Evolutionary conservation across 2,113 vertebrate species (phyloP).

Genomic region (Ibidorhyncha struthersii): DNA sequence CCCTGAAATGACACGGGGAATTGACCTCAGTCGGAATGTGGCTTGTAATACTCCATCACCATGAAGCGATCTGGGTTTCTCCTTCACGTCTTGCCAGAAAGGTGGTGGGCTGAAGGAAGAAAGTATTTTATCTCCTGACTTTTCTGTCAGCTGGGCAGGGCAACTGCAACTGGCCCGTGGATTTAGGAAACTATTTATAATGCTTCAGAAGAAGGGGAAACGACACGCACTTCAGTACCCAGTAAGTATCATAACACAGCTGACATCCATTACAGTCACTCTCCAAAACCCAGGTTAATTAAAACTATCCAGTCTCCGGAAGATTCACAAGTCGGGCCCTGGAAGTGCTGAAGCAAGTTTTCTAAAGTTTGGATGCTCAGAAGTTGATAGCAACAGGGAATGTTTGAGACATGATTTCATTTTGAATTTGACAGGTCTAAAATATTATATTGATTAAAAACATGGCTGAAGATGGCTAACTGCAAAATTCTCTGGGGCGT

Average conservation of each 20-base stretch:
- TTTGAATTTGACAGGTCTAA: background rate
- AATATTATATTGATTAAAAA: background rate
- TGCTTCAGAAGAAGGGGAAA: background rate
- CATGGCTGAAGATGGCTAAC: background rate
- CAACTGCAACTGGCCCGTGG: accelerated
- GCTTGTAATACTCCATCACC: background rate
- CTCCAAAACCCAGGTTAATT: background rate
- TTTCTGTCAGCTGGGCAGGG: background rate
- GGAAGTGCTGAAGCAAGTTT: background rate
- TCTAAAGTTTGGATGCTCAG: background rate
- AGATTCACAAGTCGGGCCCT: background rate
- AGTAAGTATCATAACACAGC: background rate
- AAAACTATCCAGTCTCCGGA: background rate
- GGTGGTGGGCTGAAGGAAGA: background rate
- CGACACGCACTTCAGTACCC: background rate
- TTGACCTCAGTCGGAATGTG: background rate
- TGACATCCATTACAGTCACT: background rate
- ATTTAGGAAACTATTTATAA: background rate
- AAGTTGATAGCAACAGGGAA: background rate
- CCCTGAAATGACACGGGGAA: background rate
- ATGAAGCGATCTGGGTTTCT: background rate
- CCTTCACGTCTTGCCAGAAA: background rate
- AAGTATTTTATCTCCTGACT: background rate
- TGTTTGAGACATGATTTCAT: background rate
- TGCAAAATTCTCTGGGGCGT: background rate